Percentiles rank a stretch among this genome's conserved stretches.
phyloP scores from a whole-genome alignment of 2,797 vertebrate genomes.

The Hapalemur alaotrensis region DNA sequence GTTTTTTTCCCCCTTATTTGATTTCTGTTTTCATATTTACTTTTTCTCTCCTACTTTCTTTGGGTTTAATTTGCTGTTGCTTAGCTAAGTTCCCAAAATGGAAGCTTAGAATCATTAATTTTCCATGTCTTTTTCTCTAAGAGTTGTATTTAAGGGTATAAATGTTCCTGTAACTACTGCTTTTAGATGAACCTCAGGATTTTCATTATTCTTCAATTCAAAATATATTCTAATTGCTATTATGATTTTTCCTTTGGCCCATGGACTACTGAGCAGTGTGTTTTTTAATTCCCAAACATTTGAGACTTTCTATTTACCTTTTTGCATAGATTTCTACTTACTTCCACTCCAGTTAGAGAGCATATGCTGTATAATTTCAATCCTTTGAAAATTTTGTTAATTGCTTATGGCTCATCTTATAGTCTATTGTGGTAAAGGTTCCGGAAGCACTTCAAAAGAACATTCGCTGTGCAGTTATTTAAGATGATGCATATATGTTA shows the following conservation, averaged over 20 bases:
- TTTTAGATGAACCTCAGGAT: not conserved
- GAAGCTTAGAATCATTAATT: not conserved
- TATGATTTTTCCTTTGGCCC: not conserved
- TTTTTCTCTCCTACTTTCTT: not conserved
- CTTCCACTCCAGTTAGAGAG: not conserved
- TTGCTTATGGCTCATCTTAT: not conserved
- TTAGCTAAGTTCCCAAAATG: not conserved
- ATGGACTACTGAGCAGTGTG: not conserved
- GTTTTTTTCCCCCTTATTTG: not conserved
- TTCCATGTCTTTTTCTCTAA: not conserved
- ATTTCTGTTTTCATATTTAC: not conserved
- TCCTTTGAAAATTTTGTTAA: not conserved
- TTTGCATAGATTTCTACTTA: not conserved
- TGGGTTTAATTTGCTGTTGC: not conserved
- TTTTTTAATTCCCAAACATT: not conserved
- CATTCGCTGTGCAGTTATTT: not conserved
- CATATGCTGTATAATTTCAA: not conserved
- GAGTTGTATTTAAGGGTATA: not conserved
- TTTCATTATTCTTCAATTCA: not conserved
- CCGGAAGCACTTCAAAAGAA: not conserved
- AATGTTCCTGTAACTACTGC: not conserved
- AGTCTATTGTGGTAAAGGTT: not conserved
- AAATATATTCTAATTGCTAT: not conserved
- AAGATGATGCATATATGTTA: not conserved
- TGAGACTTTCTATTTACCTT: not conserved